Evolutionary conservation across 2,113 vertebrate species (phyloP).

Genomic region (Mohoua ochrocephala): DNA sequence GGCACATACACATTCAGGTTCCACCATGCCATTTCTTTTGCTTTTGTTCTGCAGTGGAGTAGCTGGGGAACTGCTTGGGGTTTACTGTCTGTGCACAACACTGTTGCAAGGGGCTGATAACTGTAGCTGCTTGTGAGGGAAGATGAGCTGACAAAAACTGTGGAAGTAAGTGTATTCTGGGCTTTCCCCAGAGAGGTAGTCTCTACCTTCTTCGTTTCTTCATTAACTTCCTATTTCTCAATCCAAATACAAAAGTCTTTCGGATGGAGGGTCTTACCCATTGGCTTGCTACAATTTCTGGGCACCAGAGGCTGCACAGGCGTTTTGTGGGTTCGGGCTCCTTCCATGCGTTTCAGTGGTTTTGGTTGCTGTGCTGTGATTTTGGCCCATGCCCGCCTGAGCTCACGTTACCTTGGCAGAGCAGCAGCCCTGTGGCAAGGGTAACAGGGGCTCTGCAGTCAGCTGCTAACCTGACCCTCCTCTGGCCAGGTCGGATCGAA

Average conservation of each 20-base stretch:
- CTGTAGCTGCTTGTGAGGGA: background rate
- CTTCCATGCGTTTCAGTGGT: background rate
- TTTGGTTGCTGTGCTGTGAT: background rate
- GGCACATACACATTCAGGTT: background rate
- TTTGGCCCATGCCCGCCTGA: rapidly evolving
- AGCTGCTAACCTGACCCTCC: background rate
- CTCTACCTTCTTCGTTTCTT: background rate
- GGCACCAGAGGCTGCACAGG: rapidly evolving
- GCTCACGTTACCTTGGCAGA: rapidly evolving
- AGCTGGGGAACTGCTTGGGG: background rate
- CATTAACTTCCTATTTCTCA: background rate
- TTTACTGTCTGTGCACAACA: background rate
- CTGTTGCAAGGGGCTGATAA: background rate
- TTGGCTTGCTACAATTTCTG: background rate
- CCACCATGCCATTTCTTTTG: background rate
- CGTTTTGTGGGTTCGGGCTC: background rate
- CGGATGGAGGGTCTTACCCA: background rate
- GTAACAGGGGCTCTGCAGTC: background rate
- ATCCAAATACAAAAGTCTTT: background rate
- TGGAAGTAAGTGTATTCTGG: background rate
- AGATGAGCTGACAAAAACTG: background rate
- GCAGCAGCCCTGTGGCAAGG: background rate
- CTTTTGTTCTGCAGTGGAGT: background rate
- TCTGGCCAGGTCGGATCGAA: rapidly evolving
- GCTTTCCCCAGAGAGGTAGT: background rate